A percentile compares a stretch with the other conserved stretches of the same genome.
phyloP scores from a whole-genome alignment of 2,113 vertebrate genomes.

The Oryzias woworae region DNA sequence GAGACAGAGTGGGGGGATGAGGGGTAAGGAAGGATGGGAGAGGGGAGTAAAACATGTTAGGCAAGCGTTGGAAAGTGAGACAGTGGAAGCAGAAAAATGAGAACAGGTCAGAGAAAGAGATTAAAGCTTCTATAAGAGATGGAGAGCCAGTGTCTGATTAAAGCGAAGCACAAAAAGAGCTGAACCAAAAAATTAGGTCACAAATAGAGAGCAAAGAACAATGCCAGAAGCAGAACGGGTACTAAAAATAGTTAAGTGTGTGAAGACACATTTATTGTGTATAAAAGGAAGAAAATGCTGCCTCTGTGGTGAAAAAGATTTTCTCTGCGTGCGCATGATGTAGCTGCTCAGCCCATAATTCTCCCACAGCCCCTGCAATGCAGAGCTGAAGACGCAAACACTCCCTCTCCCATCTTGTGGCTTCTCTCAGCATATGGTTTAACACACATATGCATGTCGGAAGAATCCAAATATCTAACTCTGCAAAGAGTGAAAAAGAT shows the following conservation, averaged over 20 bases:
- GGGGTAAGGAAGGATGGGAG: slow-evolving; percentile 30
- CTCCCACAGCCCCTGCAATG: slow-evolving; percentile 73
- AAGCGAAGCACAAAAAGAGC: neutral
- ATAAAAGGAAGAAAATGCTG: neutral
- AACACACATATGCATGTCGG: slow-evolving; percentile 25
- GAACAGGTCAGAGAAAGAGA: slow-evolving; percentile 12
- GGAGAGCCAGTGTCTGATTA: neutral
- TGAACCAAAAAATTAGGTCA: neutral
- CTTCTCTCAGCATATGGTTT: slow-evolving; percentile 35
- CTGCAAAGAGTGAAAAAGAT: neutral
- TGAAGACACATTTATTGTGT: neutral
- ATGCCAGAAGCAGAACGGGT: neutral
- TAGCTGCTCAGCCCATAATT: slow-evolving; percentile 62
- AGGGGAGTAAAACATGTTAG: slow-evolving; percentile 55
- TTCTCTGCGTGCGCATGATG: slow-evolving; percentile 50
- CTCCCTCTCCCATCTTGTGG: slow-evolving; percentile 47
- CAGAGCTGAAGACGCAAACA: slow-evolving; percentile 64
- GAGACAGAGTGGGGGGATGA: slow-evolving; percentile 36
- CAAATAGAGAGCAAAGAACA: neutral
- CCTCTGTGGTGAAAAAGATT: no score
- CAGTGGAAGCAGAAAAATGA: slow-evolving; percentile 14
- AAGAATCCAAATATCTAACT: neutral
- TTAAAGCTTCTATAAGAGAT: neutral
- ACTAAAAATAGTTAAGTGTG: slow-evolving; percentile 3
- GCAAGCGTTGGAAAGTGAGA: slow-evolving; percentile 14